Evolutionary conservation across 2,888 invertebrate genomes (phyloP).

Genomic region (Drepanosiphum platanoidis): DNA sequence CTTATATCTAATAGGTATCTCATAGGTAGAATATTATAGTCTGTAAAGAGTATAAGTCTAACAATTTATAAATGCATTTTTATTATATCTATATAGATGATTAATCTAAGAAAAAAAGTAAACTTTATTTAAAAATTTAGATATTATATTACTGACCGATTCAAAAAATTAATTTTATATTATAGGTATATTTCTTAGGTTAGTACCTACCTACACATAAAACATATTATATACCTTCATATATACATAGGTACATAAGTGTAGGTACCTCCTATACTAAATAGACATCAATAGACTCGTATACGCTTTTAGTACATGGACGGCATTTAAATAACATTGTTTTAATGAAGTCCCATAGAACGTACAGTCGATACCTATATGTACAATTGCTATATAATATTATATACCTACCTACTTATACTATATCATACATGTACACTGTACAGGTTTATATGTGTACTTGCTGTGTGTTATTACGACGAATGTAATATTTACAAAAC

Average conservation of each 20-base stretch:
- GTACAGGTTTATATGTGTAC: neutral
- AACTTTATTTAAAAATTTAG: too few relatives aligned
- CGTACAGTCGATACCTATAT: neutral
- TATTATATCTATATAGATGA: too few relatives aligned
- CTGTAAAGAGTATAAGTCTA: too few relatives aligned
- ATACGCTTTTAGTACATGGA: neutral
- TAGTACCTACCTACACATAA: neutral
- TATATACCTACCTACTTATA: too few relatives aligned
- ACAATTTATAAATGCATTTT: too few relatives aligned
- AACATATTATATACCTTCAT: too few relatives aligned
- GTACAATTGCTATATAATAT: neutral
- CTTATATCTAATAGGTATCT: too few relatives aligned
- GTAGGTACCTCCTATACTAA: too few relatives aligned
- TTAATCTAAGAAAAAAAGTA: too few relatives aligned
- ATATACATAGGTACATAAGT: neutral
- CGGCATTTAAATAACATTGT: neutral
- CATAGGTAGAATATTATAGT: too few relatives aligned
- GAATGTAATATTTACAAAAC: neutral
- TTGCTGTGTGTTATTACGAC: neutral
- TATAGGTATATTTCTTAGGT: too few relatives aligned
- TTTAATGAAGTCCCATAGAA: conserved; percentile 30
- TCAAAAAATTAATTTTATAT: neutral
- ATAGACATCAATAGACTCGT: neutral
- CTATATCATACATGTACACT: neutral
- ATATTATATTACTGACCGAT: too few relatives aligned